Conservation (phyloP, 2,797 vertebrate species). For the Uromys caudimaculatus region DNA sequence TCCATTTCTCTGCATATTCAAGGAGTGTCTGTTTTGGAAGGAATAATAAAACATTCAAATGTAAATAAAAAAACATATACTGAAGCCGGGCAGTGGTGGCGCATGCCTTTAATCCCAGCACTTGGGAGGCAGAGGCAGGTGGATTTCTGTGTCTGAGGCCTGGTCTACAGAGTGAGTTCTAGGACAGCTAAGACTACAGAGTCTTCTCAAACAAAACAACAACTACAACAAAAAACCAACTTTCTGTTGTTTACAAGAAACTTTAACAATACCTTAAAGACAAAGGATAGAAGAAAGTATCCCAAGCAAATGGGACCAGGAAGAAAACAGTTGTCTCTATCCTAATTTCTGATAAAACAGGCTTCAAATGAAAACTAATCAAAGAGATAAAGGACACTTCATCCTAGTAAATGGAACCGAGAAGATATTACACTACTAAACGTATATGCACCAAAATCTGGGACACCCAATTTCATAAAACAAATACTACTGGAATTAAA, state of each 20-base stretch:
- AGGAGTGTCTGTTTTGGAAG: conserved; percentile 91
- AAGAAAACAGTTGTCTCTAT: background rate
- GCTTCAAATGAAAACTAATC: background rate
- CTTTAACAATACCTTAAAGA: background rate
- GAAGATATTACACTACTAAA: background rate
- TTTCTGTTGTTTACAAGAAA: background rate
- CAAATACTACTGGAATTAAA: background rate
- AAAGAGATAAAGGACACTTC: background rate
- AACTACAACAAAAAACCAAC: background rate
- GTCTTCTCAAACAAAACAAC: background rate
- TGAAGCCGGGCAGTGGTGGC: background rate
- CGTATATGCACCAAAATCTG: background rate
- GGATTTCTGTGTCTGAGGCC: background rate
- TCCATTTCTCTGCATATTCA: conserved; percentile 95
- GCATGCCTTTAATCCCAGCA: background rate
- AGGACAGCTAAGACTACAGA: background rate
- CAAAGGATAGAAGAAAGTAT: background rate
- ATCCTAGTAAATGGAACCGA: background rate
- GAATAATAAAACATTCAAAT: conserved; percentile 72
- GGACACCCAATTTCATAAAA: background rate
- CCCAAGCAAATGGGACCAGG: background rate
- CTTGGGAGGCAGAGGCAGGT: background rate
- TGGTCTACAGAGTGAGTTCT: too few relatives aligned
- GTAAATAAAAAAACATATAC: conserved; percentile 60
- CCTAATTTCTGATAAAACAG: background rate